Base-by-base conservation (phyloP, 2,113 vertebrate genomes). In the Paracanthobrama guichenoti region DNA sequence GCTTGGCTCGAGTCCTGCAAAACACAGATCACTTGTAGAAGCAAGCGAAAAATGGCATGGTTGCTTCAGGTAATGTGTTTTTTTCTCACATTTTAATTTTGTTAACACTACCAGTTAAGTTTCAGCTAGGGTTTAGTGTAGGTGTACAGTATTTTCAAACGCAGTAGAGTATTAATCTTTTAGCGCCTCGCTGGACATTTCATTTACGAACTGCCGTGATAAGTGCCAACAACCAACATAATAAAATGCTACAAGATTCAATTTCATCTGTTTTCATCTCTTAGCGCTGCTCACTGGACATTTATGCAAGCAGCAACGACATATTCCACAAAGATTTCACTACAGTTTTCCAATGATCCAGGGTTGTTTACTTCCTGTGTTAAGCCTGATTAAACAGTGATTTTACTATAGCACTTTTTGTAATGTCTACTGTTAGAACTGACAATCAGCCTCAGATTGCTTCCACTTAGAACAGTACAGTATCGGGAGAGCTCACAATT, bases 381-480 rank as follows among this genome's bases (percentile, higher is more conserved):
- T 69, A 69, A 69, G 42, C n/a, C 42, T 48, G 39, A 46, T 24
- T 46, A 48, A 73, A 73, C 42, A 73, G 35, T 35, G 66, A 73
- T 73, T 26, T 62, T 26, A 26, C 59, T 2, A 24, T 12, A 62
- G 59, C 24, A 62, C 5, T 22, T 71, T 77, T 20, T 77, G 48
- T 35, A 57, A 77, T 35, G 50, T 35, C 26, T 77, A 77, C 72
- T 75, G 73, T 35, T n/a, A 14, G 9, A 57, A 22, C 28, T 55
- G 50, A 39, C 28, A 57, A 35, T 39, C 50, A 35, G 28, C 18
- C 26, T 77, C 50, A 20, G 24, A 69, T 75, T 75, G 44, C 73
- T 50, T 75, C 48, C 73, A 53, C 73, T 75, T 28, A 53, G 42
- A 73, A 57, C 28, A 22, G 26, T 77, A 39, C 18, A 57, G 50